These are phyloP conservation scores for Chaetodon auriga DNA, from an alignment of 2,113 vertebrate species.

Conservation along the genomic window DNA sequence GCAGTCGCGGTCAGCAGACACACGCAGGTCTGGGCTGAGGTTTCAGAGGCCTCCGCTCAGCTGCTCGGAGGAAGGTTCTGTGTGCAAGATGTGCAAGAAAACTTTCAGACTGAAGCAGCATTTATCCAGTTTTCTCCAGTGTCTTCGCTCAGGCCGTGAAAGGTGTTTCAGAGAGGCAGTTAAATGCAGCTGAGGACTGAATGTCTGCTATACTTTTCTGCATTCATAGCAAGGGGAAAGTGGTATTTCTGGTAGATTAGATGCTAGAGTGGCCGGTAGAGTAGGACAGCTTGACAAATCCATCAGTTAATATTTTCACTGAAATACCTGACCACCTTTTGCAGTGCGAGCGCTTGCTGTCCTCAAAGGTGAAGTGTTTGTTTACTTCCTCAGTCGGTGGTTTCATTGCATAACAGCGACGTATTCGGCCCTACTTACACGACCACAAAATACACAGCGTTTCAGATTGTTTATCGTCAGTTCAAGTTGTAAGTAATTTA, in stretches of 20 bases:
- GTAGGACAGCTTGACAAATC: neutral
- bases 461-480: neutral
- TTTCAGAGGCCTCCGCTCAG: conserved; percentile 3
- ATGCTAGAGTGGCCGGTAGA: neutral
- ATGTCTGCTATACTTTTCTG: neutral
- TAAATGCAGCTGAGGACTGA: neutral
- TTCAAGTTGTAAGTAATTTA: conserved; percentile 19
- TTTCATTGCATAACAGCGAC: conserved; percentile 19
- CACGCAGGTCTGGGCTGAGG: neutral
- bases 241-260: neutral
- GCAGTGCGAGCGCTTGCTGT: neutral
- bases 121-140: neutral
- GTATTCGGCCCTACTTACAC: neutral
- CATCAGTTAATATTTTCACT: neutral
- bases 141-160: neutral
- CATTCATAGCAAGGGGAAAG: neutral
- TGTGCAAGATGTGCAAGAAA: neutral
- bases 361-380: neutral
- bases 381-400: conserved; percentile 16
- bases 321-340: neutral
- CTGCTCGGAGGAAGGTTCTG: neutral
- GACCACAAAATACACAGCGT: conserved; percentile 14
- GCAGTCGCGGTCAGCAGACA: conserved; percentile 29
- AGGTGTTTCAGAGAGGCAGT: neutral
- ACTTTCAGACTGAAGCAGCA: neutral